A percentile compares a stretch with the other conserved stretches of the same genome.
phyloP scores from a whole-genome alignment of 37 sponge, comb jelly and placozoan genomes.

The Axinella damicornis region DNA sequence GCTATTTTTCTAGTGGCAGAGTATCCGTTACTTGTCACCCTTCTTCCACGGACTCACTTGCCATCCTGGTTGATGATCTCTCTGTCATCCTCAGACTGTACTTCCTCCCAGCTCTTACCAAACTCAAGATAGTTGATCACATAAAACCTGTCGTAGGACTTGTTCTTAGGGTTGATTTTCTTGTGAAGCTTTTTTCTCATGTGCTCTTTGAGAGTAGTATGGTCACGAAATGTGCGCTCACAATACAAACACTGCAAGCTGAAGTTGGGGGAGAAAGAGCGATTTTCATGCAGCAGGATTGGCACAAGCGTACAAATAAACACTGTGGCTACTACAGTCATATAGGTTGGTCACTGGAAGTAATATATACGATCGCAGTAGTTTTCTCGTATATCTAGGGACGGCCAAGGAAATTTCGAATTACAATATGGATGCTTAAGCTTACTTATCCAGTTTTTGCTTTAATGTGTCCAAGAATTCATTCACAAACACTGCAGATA shows the following conservation, averaged over 20 bases:
- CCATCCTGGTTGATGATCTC: background rate
- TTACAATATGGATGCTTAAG: too few relatives aligned
- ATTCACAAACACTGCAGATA: constrained; percentile 64
- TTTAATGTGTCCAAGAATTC: constrained; percentile 71
- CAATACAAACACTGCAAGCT: constrained; percentile 91
- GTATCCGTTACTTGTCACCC: too few relatives aligned
- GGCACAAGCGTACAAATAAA: background rate
- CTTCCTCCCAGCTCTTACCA: constrained; percentile 74
- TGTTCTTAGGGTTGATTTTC: constrained; percentile 84
- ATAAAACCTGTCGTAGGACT: constrained; percentile 88
- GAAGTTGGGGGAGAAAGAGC: background rate
- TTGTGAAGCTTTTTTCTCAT: constrained; percentile 97
- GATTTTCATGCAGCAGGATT: background rate
- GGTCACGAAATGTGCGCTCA: constrained; percentile 81
- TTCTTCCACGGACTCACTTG: too few relatives aligned
- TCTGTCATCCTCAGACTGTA: constrained; percentile 61
- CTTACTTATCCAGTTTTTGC: constrained; percentile 70
- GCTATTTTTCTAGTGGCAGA: too few relatives aligned
- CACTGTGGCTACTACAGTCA: background rate
- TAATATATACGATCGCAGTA: too few relatives aligned
- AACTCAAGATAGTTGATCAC: constrained; percentile 88
- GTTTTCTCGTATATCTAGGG: too few relatives aligned
- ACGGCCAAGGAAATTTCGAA: too few relatives aligned
- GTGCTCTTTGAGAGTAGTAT: constrained; percentile 88
- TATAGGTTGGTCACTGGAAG: too few relatives aligned